phyloP scores from a whole-genome alignment of 2,888 invertebrate species.

The Stomorhina lunata region DNA sequence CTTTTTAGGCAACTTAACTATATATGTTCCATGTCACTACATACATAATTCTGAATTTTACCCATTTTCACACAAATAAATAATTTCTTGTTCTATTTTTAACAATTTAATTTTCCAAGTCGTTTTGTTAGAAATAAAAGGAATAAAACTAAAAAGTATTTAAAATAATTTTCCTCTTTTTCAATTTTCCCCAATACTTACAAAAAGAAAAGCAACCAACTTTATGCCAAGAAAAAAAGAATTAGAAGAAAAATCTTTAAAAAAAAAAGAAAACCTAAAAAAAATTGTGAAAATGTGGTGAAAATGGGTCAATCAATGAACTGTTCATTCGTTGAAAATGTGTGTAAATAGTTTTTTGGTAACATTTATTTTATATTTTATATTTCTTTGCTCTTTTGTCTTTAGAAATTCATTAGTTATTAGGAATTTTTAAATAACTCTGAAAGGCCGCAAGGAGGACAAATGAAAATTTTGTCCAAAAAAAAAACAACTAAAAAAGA shows the following conservation, averaged over 20 bases:
- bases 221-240: background rate
- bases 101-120: background rate
- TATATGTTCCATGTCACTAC: too few relatives aligned
- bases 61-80: too few relatives aligned
- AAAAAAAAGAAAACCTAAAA: background rate
- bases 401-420: slow-evolving; percentile 10
- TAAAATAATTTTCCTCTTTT: background rate
- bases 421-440: background rate
- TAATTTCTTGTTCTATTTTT: background rate
- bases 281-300: background rate
- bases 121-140: background rate
- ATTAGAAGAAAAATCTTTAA: background rate
- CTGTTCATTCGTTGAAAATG: slow-evolving; percentile 19
- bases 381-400: background rate
- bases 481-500: too few relatives aligned
- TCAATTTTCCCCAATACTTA: slow-evolving; percentile 1
- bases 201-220: background rate
- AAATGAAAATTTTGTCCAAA: too few relatives aligned
- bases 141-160: background rate
- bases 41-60: too few relatives aligned
- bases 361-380: background rate
- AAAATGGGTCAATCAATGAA: slow-evolving; percentile 53
- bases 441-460: background rate
- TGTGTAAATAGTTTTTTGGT: slow-evolving; percentile 15
- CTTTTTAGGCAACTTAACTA: too few relatives aligned